Conservation (phyloP, 2,888 invertebrate genomes). For the Cylloceria caligata region DNA sequence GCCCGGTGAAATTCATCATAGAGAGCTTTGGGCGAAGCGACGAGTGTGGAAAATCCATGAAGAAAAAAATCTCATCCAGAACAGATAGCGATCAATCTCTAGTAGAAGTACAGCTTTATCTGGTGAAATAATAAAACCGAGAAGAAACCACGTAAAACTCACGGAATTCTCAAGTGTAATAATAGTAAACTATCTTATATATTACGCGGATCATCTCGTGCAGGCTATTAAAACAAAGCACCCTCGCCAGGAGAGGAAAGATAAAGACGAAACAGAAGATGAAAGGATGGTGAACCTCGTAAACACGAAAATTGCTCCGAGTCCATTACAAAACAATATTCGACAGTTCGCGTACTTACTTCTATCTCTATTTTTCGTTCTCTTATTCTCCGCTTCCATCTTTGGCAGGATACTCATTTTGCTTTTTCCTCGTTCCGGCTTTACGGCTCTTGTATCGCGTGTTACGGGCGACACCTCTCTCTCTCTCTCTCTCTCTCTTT, state of each 20-base stretch:
- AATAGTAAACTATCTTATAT: slow-evolving; percentile 7
- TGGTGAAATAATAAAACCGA: slow-evolving; percentile 7
- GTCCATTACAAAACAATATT: slow-evolving; percentile 76
- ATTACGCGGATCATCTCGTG: slow-evolving; percentile 18
- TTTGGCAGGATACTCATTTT: slow-evolving; percentile 24
- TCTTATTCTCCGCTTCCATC: slow-evolving; percentile 56
- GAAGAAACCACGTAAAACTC: background rate
- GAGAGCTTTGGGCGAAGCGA: slow-evolving; percentile 22
- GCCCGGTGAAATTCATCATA: slow-evolving; percentile 39
- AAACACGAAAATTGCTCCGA: slow-evolving; percentile 70
- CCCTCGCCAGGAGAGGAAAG: background rate
- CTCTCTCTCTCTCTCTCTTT: slow-evolving; percentile 11
- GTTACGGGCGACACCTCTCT: slow-evolving; percentile 43
- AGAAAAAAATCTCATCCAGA: slow-evolving; percentile 32
- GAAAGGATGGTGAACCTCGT: slow-evolving; percentile 53
- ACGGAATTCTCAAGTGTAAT: slow-evolving; percentile 33
- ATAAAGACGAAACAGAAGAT: background rate
- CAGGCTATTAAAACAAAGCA: slow-evolving; percentile 19
- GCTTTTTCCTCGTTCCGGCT: slow-evolving; percentile 54
- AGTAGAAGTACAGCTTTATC: background rate
- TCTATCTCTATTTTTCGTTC: slow-evolving; percentile 35
- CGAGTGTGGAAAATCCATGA: slow-evolving; percentile 40
- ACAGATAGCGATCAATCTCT: slow-evolving; percentile 8
- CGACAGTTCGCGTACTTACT: slow-evolving; percentile 56
- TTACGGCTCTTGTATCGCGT: slow-evolving; percentile 65